phyloP scores from a whole-genome alignment of 2,888 invertebrate species.

The Tortricodes alternella region DNA sequence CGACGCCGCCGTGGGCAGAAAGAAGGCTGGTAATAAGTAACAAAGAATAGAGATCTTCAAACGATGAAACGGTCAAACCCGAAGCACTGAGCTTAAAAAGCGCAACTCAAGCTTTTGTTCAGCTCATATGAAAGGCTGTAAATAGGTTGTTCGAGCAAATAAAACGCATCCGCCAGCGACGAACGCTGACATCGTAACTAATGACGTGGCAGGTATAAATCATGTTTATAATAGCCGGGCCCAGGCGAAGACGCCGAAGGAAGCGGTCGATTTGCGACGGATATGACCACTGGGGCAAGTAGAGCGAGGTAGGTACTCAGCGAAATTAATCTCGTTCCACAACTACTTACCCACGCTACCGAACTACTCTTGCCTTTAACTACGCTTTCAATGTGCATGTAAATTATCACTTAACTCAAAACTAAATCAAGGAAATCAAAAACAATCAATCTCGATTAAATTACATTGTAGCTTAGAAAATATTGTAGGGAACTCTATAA shows the following conservation, averaged over 20 bases:
- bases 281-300: constrained; percentile 75
- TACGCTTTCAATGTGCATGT: no score
- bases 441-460: no score
- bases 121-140: constrained; percentile 36
- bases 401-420: no score
- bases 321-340: constrained; percentile 24
- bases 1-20: no score
- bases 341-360: background rate
- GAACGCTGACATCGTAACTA: constrained; percentile 72
- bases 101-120: constrained; percentile 11
- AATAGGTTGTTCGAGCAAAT: constrained; percentile 63
- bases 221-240: constrained; percentile 70
- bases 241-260: constrained; percentile 65
- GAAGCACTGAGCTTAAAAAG: background rate
- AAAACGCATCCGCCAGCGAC: constrained; percentile 69
- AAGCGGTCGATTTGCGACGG: constrained; percentile 79
- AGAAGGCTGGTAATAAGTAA: no score
- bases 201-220: constrained; percentile 80
- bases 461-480: no score
- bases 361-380: background rate
- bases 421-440: no score
- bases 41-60: constrained; percentile 13
- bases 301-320: constrained; percentile 47
- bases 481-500: background rate
- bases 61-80: background rate